Conservation (phyloP, 2,797 vertebrate species). For the Alfaro cultratus region DNA sequence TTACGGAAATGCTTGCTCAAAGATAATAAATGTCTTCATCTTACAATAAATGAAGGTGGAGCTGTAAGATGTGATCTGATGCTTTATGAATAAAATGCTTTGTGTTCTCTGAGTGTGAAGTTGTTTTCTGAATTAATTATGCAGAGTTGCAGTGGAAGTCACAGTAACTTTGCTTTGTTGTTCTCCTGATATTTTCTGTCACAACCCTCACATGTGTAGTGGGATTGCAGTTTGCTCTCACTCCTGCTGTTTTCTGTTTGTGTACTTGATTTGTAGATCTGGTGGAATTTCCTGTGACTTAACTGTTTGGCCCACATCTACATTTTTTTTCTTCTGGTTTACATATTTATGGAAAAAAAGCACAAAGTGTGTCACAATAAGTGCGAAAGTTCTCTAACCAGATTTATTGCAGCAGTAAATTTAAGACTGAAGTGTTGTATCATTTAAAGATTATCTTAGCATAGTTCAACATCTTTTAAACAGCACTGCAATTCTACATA, state of each 20-base stretch:
- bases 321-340: constrained; percentile 3
- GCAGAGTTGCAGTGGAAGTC: background rate
- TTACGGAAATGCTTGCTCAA: background rate
- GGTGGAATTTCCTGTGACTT: constrained; percentile 23
- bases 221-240: background rate
- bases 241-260: background rate
- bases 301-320: constrained; percentile 11
- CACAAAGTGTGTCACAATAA: constrained; percentile 13
- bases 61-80: background rate
- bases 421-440: constrained; percentile 2
- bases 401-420: background rate
- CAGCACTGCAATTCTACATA: background rate
- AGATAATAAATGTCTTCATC: background rate
- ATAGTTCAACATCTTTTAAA: background rate
- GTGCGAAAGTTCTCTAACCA: background rate
- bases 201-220: background rate
- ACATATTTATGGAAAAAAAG: constrained; percentile 1
- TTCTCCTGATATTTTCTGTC: background rate
- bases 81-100: background rate
- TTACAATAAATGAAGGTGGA: background rate
- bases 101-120: background rate
- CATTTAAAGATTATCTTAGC: rapidly evolving
- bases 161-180: background rate
- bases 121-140: background rate
- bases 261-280: constrained; percentile 2